Evolutionary conservation across 2,113 vertebrate genomes (phyloP), one percentile per base, ranked within the genome.

Genomic region (Lethenteron camtschaticum): DNA sequence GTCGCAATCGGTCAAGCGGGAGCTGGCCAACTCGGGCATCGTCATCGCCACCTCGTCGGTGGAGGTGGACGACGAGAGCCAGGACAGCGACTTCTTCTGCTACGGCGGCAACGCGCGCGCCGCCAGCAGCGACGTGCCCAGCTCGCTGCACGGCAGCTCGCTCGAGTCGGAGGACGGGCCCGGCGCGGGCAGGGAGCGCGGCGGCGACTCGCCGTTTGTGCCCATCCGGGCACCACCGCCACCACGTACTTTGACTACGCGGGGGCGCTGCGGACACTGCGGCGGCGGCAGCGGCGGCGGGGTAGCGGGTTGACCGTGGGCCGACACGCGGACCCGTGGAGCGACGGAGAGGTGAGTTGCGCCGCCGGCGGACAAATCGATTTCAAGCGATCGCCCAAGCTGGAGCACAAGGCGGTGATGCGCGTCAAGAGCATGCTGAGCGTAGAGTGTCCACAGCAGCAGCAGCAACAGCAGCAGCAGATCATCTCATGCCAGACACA

Each of bases 401-500:
- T 89, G 57, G 88, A 90, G 72, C 85, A 85, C 76, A 86, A 81
- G 77, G 84, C 83, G 3, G 79, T 83, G 41, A 79, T 79, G 0
- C 78, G 83, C 55, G 80, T 84, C 56, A 89, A 83, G 76, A 85
- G 81, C 72, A 82, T 81, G 76, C 80, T 81, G 79, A 84, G 81
- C 73, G 80, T 73, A 0, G 84, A 85, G 73, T 80, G 79, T 56
- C 74, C 82, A 8, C 77, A 76, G 66, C 81, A 78, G 63, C 74
- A 78, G 68, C 83, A 78, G 75, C 70, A 2, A 0, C 83, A 84
- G 63, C 84, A 82, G 8, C 74, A 76, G 1, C 13, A 72, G 6
- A 69, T 72, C 57, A 75, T 74, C 1, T 69, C 71, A 73, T 76
- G 73, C 72, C 78, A 78, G 11, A 76, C 41, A 41, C 73, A 1